These are phyloP conservation scores for Leuciscus idus DNA, from an alignment of 2,113 vertebrate genomes.

Conservation along the genomic window DNA sequence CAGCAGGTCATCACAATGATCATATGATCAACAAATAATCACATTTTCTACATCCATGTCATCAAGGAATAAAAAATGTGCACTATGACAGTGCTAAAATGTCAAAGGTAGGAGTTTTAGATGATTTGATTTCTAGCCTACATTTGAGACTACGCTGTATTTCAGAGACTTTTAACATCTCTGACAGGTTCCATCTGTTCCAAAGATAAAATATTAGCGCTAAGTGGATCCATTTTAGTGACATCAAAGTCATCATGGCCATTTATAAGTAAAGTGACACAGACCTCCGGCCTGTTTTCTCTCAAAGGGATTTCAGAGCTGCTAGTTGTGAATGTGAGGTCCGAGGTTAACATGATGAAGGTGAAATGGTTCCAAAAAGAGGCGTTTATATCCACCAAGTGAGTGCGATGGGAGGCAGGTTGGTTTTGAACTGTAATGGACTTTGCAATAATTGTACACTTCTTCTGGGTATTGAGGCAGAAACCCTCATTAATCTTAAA, in stretches of 20 bases:
- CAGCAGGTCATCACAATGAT: not conserved
- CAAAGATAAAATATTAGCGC: not conserved
- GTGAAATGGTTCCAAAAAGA: constrained; percentile 39
- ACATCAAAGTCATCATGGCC: not conserved
- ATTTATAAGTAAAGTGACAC: not conserved
- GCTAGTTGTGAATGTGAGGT: not conserved
- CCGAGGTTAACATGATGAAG: constrained; percentile 19
- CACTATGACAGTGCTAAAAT: not conserved
- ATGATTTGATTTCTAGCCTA: not conserved
- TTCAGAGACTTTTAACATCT: not conserved
- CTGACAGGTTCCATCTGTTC: not conserved
- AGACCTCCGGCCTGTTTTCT: not conserved
- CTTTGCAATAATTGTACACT: constrained; percentile 45
- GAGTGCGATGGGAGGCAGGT: not conserved
- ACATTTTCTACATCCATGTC: not conserved
- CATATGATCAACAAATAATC: not conserved
- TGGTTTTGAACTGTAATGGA: constrained; percentile 46
- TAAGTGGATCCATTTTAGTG: not conserved
- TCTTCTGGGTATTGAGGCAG: constrained; percentile 18
- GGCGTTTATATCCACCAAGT: not conserved
- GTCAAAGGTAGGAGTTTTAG: not conserved
- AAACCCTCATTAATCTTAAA: constrained; percentile 55
- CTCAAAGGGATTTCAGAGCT: not conserved
- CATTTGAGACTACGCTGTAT: not conserved
- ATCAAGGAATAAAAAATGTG: not conserved